Base-by-base conservation (phyloP, 1,140 invertebrate species). In the Drosophila asahinai region DNA sequence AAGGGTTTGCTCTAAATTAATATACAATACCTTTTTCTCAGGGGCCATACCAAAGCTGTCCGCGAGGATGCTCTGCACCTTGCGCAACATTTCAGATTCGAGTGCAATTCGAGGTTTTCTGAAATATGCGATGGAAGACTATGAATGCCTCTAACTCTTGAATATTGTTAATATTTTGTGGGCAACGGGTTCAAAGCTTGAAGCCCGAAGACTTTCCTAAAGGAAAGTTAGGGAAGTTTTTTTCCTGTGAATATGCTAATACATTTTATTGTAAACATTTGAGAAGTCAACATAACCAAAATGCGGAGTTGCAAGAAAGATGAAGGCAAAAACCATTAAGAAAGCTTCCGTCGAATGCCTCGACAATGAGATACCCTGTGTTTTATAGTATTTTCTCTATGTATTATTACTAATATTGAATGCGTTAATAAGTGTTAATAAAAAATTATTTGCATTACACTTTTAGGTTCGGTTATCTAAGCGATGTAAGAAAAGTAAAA, bases 21-120 rank as follows among this genome's bases (percentile, higher is more conserved):
- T 25, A 25, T 3, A 25, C 22, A 25, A 25, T 25, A 25, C 22
- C 22, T 60, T 52, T 2, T 49, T 7, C 3, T 43, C 15, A 15
- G 42, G n/a, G 2, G 15, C 0, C 2, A 74, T 62, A 8, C 87
- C 90, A 89, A 90, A 92, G 43, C 11, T 58, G 0, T 68, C 45
- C 9, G 86, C 80, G 1, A 81, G 1, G 11, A 90, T 70, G 36
- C 74, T 43, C 9, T 55, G 42, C 38, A 92, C 81, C 43, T 84
- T 89, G 22, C 22, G 22, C 22, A 52, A 80, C 22, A 30, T 57
- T 65, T 45, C 27, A 25, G 25, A 25, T 5, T 36, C 6, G 15
- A 22, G 2, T 42, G 25, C 5, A 7, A 9, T 1, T 43, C 1
- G 9, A 2, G 5, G 5, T 12, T 61, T 52, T 19, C 27, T 11